Base-by-base conservation (phyloP, 2,888 invertebrate genomes). In the Euphydryas editha region DNA sequence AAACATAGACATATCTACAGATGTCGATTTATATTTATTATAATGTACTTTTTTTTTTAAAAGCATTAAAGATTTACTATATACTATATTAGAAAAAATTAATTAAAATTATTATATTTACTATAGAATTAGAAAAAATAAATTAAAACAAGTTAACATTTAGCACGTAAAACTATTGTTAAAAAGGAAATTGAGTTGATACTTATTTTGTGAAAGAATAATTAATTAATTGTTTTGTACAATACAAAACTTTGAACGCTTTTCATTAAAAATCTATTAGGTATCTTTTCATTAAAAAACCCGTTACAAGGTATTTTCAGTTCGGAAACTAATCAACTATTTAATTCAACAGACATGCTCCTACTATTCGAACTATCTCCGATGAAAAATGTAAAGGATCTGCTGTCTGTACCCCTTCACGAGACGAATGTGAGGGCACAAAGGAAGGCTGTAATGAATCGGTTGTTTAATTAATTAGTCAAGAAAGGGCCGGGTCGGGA, bases 391-490 rank as follows among this genome's bases (percentile, higher is more conserved):
- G 71, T 72, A 71, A 67, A 74, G 68, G 71, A 71, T 69, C 85
- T 79, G 76, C 80, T 89, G 68, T 82, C 81, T 89, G 69, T 83
- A 80, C 86, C 87, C 76, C 77, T 81, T 81, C 81, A 76, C 82
- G 84, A 91, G 91, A 90, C 88, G 92, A 87, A 92, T 92, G 92
- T 88, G 87, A 88, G 88, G 88, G 88, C 78, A 91, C 90, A 90
- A 89, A 90, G 86, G 90, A 90, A 86, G 90, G 86, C 84, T 92
- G 94, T 95, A 95, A 95, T 95, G 95, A 95, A 95, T 95, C 95
- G 95, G 94, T 94, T 94, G 94, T 95, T 95, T 95, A 95, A 95
- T 95, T 95, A 95, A 95, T 95, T 94, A 94, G 92, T 90, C 91
- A 93, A 93, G 93, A 92, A 92, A 92, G 90, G 90, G 90, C 86